Base-by-base conservation (phyloP, 2,797 vertebrate species). In the Crocidura indochinensis region DNA sequence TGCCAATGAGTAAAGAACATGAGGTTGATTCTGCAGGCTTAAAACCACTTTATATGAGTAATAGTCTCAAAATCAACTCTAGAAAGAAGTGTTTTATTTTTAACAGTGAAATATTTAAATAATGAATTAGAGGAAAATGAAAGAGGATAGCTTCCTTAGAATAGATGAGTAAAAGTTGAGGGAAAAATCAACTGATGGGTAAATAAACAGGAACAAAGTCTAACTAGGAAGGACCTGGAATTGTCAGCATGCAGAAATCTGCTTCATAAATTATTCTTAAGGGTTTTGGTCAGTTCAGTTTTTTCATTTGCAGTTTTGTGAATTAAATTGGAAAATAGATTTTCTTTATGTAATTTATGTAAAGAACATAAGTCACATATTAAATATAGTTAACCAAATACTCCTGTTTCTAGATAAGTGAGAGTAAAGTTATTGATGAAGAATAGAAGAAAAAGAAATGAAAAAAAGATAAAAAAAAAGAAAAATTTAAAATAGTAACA, bases 151-250 rank as follows among this genome's bases (percentile, higher is more conserved):
- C 4, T 90, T 75, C 89, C 62, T 17, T 19, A 65, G 2, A 4
- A 68, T 78, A 49, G 87, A 38, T 60, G 7, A 29, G 80, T 53
- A 11, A n/a, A 72, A 47, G n/a, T 20, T 81, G 78, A 80, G 78
- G 60, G 11, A 44, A 71, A 83, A 83, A 79, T 51, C 47, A 67
- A 56, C 24, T 29, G 1, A 29, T 65, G 1, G 10, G 29, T 88
- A 91, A 87, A 76, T 91, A 51, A 83, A 68, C 62, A 62, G n/a
- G 26, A 85, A 49, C 38, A 84, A 91, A 82, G 74, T 88, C 29
- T 81, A 72, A 81, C 27, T 27, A 74, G 56, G 62, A 27, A 68
- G 26, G 73, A 64, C 69, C n/a, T 75, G 47, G 84, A 87, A 72
- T 26, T 90, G 53, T 64, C 14, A 31, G 67, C 44, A 56, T 29